phyloP scores from a whole-genome alignment of 2,888 invertebrate genomes.

The Deroplatys truncata region DNA sequence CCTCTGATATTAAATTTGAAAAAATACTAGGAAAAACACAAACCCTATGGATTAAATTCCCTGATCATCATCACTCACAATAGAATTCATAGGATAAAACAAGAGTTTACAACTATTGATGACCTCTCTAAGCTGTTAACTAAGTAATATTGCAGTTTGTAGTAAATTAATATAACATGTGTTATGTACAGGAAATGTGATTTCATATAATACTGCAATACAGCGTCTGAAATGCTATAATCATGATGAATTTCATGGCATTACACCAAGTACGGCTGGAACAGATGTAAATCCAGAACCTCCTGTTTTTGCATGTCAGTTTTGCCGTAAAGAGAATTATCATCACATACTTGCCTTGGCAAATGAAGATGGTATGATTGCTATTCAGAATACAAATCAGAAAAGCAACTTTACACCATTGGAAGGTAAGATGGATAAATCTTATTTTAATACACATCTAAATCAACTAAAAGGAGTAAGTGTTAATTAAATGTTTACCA shows the following conservation, averaged over 20 bases:
- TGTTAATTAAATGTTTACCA: neutral
- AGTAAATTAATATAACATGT: neutral
- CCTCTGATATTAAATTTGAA: too few relatives aligned
- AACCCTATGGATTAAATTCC: too few relatives aligned
- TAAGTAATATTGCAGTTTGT: too few relatives aligned
- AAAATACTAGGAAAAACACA: too few relatives aligned
- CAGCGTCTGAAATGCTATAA: conserved; percentile 58
- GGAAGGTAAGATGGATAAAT: neutral
- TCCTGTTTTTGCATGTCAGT: conserved; percentile 77
- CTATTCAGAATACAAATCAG: conserved; percentile 46
- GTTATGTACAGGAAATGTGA: neutral
- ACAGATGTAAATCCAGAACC: conserved; percentile 47
- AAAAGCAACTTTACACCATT: neutral
- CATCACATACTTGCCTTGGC: conserved; percentile 75
- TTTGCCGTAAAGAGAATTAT: conserved; percentile 61
- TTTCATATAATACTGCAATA: conserved; percentile 58
- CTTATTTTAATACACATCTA: neutral
- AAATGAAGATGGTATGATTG: conserved; percentile 78
- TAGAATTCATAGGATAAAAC: too few relatives aligned
- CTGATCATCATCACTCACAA: too few relatives aligned
- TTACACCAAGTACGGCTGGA: conserved; percentile 44
- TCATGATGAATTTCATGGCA: conserved; percentile 62
- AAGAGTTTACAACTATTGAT: too few relatives aligned
- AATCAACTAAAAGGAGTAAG: neutral
- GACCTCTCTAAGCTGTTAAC: too few relatives aligned